Evolutionary conservation across 2,113 vertebrate species (phyloP), one percentile per base, ranked within the genome.

Genomic region (Toxotes jaculatrix): DNA sequence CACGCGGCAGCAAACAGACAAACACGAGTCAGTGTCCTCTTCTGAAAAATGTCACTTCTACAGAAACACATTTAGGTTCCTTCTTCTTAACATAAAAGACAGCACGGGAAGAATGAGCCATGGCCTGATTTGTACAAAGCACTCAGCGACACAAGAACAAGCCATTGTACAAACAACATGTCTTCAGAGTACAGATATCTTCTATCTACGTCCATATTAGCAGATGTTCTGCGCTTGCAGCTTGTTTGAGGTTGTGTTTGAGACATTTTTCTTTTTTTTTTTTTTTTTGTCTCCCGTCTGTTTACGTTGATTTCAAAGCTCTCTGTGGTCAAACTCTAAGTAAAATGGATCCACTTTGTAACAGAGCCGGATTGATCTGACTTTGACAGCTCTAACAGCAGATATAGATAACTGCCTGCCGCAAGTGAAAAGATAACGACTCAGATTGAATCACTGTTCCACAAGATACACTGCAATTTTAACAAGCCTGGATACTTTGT

Each of bases 361-460:
- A 49, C 32, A 4, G 68, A 79, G 27, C 14, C 3, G 14, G 34
- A 78, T 65, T 81, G 84, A 90, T 76, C 53, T 21, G 0, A 3
- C 61, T 68, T 6, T 78, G 75, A 84, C 83, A 56, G 79, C 66
- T 57, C 47, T 27, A 43, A 49, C 78, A 61, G 75, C 76, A 73
- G 74, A 74, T 60, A 23, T 4, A 74, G 78, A 83, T 84, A 70
- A 74, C 65, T 1, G 83, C 49, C 77, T 17, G 68, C 14, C 38
- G 9, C 55, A 7, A 16, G 65, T 36, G 85, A 73, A 65, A 64
- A 77, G 87, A 87, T 83, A 91, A 89, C 74, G 21, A 80, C 81
- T 10, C 4, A 76, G 67, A 76, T 64, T 11, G 70, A 82, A 53
- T 49, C 67, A 21, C 69, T 34, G 63, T 9, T 75, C 74, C 77